Conservation (phyloP, 2,113 vertebrate species). For the Ictalurus punctatus region DNA sequence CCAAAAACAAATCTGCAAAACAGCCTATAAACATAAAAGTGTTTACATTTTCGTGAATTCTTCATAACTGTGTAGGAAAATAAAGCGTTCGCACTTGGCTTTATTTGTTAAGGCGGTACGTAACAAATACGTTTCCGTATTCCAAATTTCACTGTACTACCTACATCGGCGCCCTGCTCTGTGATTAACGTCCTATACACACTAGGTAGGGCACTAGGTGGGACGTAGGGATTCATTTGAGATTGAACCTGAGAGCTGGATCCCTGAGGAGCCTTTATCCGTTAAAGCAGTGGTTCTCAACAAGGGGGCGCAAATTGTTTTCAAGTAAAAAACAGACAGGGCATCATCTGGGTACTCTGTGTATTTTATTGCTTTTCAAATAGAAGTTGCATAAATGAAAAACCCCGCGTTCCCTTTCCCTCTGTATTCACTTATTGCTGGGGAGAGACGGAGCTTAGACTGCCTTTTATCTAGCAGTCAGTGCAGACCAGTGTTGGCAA, state of each 20-base stretch:
- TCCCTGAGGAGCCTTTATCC: neutral
- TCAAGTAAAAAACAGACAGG: too few species aligned
- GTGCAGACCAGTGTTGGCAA: too few species aligned
- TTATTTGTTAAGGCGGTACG: neutral
- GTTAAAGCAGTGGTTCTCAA: too few species aligned
- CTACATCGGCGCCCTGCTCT: neutral
- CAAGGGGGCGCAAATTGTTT: too few species aligned
- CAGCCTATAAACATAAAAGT: neutral
- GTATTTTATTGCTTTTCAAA: too few species aligned
- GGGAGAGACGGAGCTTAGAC: too few species aligned
- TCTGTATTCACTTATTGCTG: too few species aligned
- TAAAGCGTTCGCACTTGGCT: neutral
- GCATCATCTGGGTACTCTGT: too few species aligned
- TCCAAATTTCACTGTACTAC: neutral
- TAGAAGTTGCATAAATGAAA: too few species aligned
- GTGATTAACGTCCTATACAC: too few species aligned
- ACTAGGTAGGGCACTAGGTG: neutral
- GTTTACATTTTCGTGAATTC: neutral
- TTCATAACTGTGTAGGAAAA: neutral
- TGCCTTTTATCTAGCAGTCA: too few species aligned
- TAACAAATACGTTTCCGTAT: neutral
- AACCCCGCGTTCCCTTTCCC: too few species aligned
- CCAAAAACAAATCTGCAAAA: neutral
- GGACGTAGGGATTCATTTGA: neutral
- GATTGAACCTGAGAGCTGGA: neutral